Percentiles rank a stretch among this genome's conserved stretches.
These are phyloP conservation scores for Cataglyphis albicans DNA, from an alignment of 2,888 invertebrate genomes.

Conservation along the genomic window DNA sequence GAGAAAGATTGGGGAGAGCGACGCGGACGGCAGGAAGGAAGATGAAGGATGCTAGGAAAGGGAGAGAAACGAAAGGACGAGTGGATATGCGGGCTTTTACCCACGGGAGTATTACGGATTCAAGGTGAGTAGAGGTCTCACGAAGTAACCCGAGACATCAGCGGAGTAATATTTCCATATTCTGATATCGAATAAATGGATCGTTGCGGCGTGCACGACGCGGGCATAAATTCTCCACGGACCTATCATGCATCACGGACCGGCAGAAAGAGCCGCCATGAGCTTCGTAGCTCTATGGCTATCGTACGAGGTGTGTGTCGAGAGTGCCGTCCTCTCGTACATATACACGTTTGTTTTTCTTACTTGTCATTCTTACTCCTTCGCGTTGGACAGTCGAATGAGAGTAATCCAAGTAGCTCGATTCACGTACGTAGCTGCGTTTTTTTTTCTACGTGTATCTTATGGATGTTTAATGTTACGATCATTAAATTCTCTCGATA, in stretches of 20 bases:
- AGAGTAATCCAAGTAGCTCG: slow-evolving; percentile 25
- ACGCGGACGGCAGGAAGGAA: slow-evolving; percentile 24
- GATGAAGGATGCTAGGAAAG: slow-evolving; percentile 33
- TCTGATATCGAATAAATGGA: slow-evolving; percentile 83
- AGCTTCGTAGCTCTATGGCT: slow-evolving; percentile 50
- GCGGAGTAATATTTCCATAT: slow-evolving; percentile 83
- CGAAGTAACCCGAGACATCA: slow-evolving; percentile 79
- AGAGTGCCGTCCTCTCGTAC: slow-evolving; percentile 55
- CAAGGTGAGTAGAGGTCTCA: slow-evolving; percentile 79
- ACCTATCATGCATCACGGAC: slow-evolving; percentile 81
- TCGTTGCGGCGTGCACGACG: slow-evolving; percentile 79
- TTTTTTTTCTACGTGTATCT: background rate
- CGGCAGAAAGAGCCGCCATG: slow-evolving; percentile 61
- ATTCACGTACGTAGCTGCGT: background rate
- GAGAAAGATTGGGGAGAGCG: background rate
- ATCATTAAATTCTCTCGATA: background rate
- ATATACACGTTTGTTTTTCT: slow-evolving; percentile 57
- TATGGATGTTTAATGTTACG: background rate
- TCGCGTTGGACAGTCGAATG: slow-evolving; percentile 20
- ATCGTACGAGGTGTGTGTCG: slow-evolving; percentile 60
- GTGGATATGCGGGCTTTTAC: slow-evolving; percentile 77
- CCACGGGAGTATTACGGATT: slow-evolving; percentile 81
- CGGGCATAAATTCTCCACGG: slow-evolving; percentile 79
- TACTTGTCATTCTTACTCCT: slow-evolving; percentile 50
- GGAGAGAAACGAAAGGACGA: slow-evolving; percentile 52